Evolutionary conservation across 2,797 vertebrate species (phyloP).

Genomic region (Lycodopsis pacificus): DNA sequence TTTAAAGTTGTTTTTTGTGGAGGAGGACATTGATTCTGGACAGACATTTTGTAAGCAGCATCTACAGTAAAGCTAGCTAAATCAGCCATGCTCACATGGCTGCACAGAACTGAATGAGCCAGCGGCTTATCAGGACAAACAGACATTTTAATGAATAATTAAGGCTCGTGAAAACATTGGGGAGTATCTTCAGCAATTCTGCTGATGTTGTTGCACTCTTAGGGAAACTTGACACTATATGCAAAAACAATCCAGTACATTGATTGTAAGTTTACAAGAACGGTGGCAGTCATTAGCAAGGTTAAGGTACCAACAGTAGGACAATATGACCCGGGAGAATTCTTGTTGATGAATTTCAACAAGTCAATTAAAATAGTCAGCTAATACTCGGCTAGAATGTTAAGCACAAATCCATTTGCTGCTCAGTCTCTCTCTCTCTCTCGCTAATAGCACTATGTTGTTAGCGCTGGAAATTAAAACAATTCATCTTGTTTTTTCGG

Average conservation of each 20-base stretch:
- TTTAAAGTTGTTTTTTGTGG: slow-evolving; percentile 50
- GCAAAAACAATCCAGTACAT: slow-evolving; percentile 42
- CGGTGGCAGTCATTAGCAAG: slow-evolving; percentile 6
- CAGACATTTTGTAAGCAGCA: slow-evolving; percentile 50
- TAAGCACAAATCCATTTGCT: neutral
- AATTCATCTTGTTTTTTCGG: neutral
- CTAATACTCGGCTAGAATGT: neutral
- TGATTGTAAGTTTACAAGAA: slow-evolving; percentile 45
- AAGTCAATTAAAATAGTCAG: slow-evolving; percentile 9
- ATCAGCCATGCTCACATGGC: slow-evolving; percentile 58
- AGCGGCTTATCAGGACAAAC: slow-evolving; percentile 74
- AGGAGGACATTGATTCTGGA: slow-evolving; percentile 53
- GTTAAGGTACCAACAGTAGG: slow-evolving; percentile 2
- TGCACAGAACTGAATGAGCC: slow-evolving; percentile 62
- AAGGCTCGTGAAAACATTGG: slow-evolving; percentile 68
- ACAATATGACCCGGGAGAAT: slow-evolving; percentile 14
- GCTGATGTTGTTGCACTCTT: slow-evolving; percentile 60
- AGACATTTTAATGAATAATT: slow-evolving; percentile 81
- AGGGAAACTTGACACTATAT: slow-evolving; percentile 53
- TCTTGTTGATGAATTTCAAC: neutral
- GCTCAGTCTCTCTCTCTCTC: neutral
- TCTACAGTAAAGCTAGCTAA: slow-evolving; percentile 53
- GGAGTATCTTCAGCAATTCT: slow-evolving; percentile 57
- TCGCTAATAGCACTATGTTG: neutral
- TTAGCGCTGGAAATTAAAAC: neutral